Evolutionary conservation across 2,888 invertebrate species (phyloP), one percentile per base, ranked within the genome.

Genomic region (Papilio demoleus): DNA sequence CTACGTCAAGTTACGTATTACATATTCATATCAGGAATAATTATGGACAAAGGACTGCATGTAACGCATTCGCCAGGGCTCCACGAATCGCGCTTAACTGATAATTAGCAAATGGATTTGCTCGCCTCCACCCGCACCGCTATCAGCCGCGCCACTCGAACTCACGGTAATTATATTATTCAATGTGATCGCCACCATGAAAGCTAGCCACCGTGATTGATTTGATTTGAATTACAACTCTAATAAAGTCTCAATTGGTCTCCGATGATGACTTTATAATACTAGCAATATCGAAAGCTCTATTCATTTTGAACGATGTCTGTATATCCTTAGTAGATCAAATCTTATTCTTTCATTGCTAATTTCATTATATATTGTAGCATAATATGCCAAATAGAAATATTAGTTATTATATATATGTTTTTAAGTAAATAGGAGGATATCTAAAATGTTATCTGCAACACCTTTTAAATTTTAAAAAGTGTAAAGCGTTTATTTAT

Each of bases 81-180:
- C 65, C 59, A 62, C 56, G 62, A 47, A 58, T 19, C 70, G 19
- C 40, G 66, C 63, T 64, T 65, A 62, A 69, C 67, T 67, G 74
- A 77, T 79, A 81, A 84, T 84, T 83, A 84, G 80, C 81, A 80
- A 83, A 84, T 82, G 80, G 78, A 70, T 80, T 75, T 65, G 69
- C 73, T 72, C 73, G 70, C 70, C 38, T 56, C 12, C 45, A 31
- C 65, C 61, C 61, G 47, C 27, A 42, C 8, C 40, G 27, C 24
- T 45, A 63, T 67, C 67, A 22, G 56, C 14, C 27, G 36, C 31
- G n/a, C 22, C 53, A 56, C 53, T 31, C 53, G n/a, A n/a, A 53
- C 24, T 53, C 4, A 27, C n/a, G n/a, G n/a, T 56, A 27, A 56
- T 56, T 56, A 56, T 56, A 56, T 56, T 17, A 31, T 56, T 31